These are phyloP conservation scores for Antechinus flavipes DNA, from an alignment of 2,113 vertebrate species.

Conservation along the genomic window DNA sequence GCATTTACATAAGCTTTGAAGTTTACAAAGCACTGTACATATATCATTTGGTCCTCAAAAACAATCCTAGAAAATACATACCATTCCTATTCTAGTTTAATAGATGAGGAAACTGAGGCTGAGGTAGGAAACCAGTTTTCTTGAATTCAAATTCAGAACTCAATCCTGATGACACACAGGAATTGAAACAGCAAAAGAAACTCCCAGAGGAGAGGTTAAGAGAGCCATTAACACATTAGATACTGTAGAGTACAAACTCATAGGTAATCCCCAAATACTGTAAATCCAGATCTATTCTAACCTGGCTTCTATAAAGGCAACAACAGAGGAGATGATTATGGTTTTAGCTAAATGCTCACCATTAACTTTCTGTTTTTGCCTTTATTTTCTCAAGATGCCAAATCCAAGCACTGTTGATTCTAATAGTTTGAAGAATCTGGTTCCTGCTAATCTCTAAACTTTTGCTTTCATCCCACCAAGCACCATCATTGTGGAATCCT, in stretches of 20 bases:
- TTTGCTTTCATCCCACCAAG: not conserved
- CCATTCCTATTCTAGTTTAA: not conserved
- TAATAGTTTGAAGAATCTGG: not conserved
- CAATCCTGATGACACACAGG: not conserved
- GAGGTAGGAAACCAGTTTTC: not conserved
- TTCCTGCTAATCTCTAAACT: not conserved
- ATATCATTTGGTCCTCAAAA: not conserved
- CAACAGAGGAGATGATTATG: not conserved
- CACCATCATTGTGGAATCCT: not conserved
- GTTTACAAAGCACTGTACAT: not conserved
- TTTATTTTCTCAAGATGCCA: not conserved
- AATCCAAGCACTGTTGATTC: not conserved
- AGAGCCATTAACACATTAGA: not conserved
- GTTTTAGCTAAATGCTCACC: not conserved
- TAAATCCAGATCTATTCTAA: not conserved
- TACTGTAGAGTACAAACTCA: not conserved
- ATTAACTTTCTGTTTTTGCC: not conserved
- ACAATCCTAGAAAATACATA: not conserved
- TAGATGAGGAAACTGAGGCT: not conserved
- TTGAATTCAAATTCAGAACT: not conserved
- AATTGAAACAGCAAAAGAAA: too few relatives aligned
- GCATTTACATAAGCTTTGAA: not conserved
- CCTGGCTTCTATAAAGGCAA: not conserved
- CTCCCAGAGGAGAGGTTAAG: too few relatives aligned
- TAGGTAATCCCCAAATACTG: not conserved